Base-by-base conservation (phyloP, 2,797 vertebrate species). In the Buphagus erythrorhynchus region DNA sequence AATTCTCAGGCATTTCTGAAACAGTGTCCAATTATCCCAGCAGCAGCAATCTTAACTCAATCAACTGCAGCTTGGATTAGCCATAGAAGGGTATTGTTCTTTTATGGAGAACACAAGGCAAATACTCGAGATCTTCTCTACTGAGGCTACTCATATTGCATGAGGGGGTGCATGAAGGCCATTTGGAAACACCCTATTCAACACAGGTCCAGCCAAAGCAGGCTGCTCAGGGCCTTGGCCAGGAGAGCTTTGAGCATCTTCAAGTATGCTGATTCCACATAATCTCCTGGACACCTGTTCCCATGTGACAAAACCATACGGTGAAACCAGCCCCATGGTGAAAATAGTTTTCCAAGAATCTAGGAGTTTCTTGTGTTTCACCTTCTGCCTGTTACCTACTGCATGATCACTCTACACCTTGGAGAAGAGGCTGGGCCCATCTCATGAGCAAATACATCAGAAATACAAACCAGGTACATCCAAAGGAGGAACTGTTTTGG, bases 1-100 rank as follows among this genome's bases (percentile, higher is more conserved):
- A 97, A 94, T 97, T 95, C 95, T 94, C 93, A 96, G 93, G 92
- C 93, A 0, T 92, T 95, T 95, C 86, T 87, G 61, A 95, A 93
- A 96, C 95, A 95, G 72, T 78, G 90, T 90, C 77, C 67, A 76
- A 96, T 97, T 96, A 96, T 95, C 93, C 46, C 1, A 2, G 88
- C 76, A 94, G 90, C 81, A 96, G 75, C 79, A 91, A 96, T 79
- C 75, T 75, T 75, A 96, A 90, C 85, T 96, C 95, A 88, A 90
- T 93, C 89, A 93, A 87, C 88, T 78, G 84, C 77, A 82, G 81
- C 89, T 76, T 86, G 69, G 73, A 93, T 80, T 83, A 95, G 55
- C 77, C 62, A 96, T 74, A 97, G 90, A 91, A 85, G 86, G 25
- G 62, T 75, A 95, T 77, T 96, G 93, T 97, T 96, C 95, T 80